Conservation (phyloP, 2,797 vertebrate genomes). For the Natrix natrix region DNA sequence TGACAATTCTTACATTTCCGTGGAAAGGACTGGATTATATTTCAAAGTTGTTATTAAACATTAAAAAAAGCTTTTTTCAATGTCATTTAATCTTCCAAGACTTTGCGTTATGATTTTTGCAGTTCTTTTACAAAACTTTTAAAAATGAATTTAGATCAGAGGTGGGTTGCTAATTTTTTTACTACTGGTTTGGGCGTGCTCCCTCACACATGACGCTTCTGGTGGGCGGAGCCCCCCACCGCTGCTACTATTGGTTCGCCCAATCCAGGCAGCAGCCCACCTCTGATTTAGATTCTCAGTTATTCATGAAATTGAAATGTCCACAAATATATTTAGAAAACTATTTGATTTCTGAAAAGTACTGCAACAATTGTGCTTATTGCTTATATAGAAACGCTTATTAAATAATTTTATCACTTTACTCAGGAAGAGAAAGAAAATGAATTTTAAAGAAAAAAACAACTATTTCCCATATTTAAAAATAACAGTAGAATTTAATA, state of each 20-base stretch:
- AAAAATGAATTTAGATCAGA: neutral
- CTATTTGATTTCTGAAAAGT: neutral
- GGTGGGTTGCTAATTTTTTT: no score
- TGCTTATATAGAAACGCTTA: neutral
- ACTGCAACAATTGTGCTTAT: neutral
- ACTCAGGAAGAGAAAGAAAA: neutral
- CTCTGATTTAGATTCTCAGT: neutral
- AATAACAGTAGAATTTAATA: slow-evolving; percentile 21
- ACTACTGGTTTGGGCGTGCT: no score
- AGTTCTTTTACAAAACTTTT: neutral
- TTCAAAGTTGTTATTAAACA: neutral
- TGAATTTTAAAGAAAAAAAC: neutral
- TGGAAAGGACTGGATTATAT: neutral
- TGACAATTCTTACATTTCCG: neutral
- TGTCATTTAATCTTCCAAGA: neutral
- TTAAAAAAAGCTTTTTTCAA: neutral
- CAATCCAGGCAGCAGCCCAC: no score
- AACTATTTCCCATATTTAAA: neutral
- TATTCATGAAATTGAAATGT: neutral
- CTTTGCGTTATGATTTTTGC: neutral
- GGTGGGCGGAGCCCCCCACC: no score
- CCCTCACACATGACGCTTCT: no score
- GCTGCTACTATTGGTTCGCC: no score
- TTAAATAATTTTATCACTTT: neutral
- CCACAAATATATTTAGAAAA: neutral